phyloP scores from a whole-genome alignment of 2,888 invertebrate species.

The Sarcophaga caerulescens region DNA sequence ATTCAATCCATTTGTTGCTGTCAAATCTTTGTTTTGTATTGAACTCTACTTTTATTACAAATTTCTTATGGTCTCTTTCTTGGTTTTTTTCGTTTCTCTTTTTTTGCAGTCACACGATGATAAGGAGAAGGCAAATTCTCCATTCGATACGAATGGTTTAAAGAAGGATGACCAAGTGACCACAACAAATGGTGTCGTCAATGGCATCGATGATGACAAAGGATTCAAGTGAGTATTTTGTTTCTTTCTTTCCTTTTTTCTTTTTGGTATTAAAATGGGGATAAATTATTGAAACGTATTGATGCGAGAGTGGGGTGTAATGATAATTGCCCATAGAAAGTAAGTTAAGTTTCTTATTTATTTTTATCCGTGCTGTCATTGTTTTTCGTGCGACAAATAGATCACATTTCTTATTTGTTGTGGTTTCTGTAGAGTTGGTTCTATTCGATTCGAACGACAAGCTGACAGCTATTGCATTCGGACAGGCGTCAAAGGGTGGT shows the following conservation, averaged over 20 bases:
- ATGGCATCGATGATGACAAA: slow-evolving; percentile 93
- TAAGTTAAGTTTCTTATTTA: too few species aligned
- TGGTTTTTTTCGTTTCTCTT: slow-evolving; percentile 24
- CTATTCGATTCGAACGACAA: too few species aligned
- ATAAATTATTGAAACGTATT: too few species aligned
- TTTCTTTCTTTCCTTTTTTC: slow-evolving; percentile 17
- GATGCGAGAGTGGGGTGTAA: too few species aligned
- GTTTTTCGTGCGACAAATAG: too few species aligned
- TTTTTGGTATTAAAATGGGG: background rate
- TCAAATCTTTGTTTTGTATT: slow-evolving; percentile 11
- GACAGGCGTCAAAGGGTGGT: too few species aligned
- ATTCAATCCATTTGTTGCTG: slow-evolving; percentile 28
- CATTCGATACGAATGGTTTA: slow-evolving; percentile 81
- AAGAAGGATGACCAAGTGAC: slow-evolving; percentile 82
- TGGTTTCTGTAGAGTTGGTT: too few species aligned
- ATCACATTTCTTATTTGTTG: too few species aligned
- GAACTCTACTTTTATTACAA: slow-evolving; percentile 18
- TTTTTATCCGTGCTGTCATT: too few species aligned
- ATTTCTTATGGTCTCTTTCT: slow-evolving; percentile 30
- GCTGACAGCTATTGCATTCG: too few species aligned
- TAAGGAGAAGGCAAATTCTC: slow-evolving; percentile 83
- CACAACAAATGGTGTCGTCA: slow-evolving; percentile 84
- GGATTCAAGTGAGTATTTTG: slow-evolving; percentile 90
- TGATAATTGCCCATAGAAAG: too few species aligned
- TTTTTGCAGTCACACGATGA: slow-evolving; percentile 81